Evolutionary conservation across 2,888 invertebrate genomes (phyloP), one percentile per base, ranked within the genome.

Genomic region (Keiferia lycopersicella): DNA sequence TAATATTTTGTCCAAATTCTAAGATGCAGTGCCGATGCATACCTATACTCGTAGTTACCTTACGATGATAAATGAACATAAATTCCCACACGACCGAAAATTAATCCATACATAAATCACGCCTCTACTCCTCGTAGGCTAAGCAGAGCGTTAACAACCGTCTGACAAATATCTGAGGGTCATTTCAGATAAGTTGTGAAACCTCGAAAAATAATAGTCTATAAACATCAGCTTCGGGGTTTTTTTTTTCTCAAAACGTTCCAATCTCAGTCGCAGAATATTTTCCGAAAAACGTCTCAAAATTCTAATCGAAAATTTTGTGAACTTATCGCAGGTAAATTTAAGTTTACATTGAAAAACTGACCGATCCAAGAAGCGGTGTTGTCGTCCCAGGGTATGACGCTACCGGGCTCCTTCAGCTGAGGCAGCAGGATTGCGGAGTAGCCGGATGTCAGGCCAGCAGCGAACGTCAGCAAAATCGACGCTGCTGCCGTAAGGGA

Each of bases 341-440:
- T 16, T n/a, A 20, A 12, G 14, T n/a, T 18, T 59, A 16, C 58
- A 62, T 18, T 53, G n/a, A 22, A 65, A 77, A 65, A 77, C 80
- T 77, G 72, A 93, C 94, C 94, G 73, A 94, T 94, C 94, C 94
- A 94, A 20, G 94, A 94, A 18, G 88, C 86, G 34, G 93, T 91
- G 62, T 86, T 86, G 16, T 84, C 82, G 45, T 88, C 88, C 7
- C 90, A 86, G 0, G 82, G 83, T 53, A 93, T 91, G 1, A 82
- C 79, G 58, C 90, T 87, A 41, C 80, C 80, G 0, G 80, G 73
- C 60, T 83, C 78, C 65, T 83, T 82, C 14, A 95, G 83, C 74
- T 94, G 94, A 0, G 94, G 94, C 58, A 95, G 80, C 39, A 94
- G 77, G 26, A 94, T 92, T 0, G 94, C 94, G 1, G 94, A 94